Evolutionary conservation across 92 coral and sea anemone genomes (phyloP).

Genomic region (Ricordea florida): DNA sequence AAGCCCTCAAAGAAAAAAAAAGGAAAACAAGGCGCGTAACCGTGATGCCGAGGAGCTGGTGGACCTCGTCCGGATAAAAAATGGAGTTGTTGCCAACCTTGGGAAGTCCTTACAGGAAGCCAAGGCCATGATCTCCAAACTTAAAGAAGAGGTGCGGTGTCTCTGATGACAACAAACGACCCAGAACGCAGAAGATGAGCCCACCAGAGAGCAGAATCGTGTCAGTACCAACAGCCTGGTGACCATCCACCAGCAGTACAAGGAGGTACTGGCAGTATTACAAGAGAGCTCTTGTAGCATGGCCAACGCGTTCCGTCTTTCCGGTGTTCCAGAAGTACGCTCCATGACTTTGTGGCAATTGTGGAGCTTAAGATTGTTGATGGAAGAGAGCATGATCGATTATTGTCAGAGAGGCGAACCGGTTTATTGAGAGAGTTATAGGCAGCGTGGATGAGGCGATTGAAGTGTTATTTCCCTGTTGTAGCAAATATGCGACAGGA

Average conservation of each 20-base stretch:
- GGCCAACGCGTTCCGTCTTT: constrained; percentile 20
- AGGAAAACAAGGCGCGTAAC: not conserved
- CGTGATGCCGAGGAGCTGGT: not conserved
- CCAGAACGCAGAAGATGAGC: constrained; percentile 7
- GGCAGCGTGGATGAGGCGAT: too few species aligned
- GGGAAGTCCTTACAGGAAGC: not conserved
- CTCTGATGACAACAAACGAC: not conserved
- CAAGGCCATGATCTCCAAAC: not conserved
- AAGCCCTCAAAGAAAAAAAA: not conserved
- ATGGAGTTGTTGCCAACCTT: not conserved
- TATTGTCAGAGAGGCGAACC: too few species aligned
- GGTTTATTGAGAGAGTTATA: too few species aligned
- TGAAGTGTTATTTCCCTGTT: too few species aligned
- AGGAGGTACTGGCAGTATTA: not conserved
- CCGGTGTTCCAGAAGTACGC: constrained; percentile 12
- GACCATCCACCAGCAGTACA: not conserved
- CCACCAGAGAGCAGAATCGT: not conserved
- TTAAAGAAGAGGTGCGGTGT: not conserved
- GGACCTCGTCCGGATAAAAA: not conserved
- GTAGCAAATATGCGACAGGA: too few species aligned
- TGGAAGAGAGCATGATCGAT: not conserved
- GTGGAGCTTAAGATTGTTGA: constrained; percentile 10
- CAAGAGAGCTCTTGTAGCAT: not conserved
- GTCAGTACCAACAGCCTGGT: constrained; percentile 6
- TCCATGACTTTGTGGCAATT: constrained; percentile 21